Evolutionary conservation across 2,888 invertebrate genomes (phyloP).

Genomic region (Temnothorax unifasciatus): DNA sequence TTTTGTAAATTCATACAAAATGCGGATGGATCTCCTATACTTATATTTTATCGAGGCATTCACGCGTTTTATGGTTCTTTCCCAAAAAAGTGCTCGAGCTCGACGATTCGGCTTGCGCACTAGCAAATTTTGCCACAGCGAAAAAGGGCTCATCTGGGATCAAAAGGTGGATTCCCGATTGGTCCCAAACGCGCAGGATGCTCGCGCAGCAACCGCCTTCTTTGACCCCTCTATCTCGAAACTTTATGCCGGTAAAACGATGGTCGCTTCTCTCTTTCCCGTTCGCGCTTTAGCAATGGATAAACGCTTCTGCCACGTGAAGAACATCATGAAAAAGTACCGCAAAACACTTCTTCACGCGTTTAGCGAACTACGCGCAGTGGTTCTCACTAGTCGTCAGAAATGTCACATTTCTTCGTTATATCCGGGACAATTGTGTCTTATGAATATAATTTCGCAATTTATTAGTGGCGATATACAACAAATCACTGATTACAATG

Average conservation of each 20-base stretch:
- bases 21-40: background rate
- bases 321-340: slow-evolving; percentile 74
- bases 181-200: slow-evolving; percentile 75
- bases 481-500: background rate
- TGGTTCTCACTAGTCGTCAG: slow-evolving; percentile 68
- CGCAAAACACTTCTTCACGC: slow-evolving; percentile 78
- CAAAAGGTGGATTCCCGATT: slow-evolving; percentile 68
- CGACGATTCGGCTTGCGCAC: slow-evolving; percentile 67
- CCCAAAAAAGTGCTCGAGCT: slow-evolving; percentile 24
- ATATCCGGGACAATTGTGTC: background rate
- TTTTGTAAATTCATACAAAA: slow-evolving; percentile 27
- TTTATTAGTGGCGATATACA: background rate
- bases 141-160: slow-evolving; percentile 71
- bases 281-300: slow-evolving; percentile 73
- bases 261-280: slow-evolving; percentile 77
- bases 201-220: slow-evolving; percentile 73
- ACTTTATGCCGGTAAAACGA: slow-evolving; percentile 79
- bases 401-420: slow-evolving; percentile 5
- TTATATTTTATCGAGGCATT: slow-evolving; percentile 43
- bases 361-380: slow-evolving; percentile 73
- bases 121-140: slow-evolving; percentile 60
- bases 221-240: slow-evolving; percentile 75
- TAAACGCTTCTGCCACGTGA: slow-evolving; percentile 77
- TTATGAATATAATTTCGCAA: background rate
- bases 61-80: slow-evolving; percentile 25